Base-by-base conservation (phyloP, 2,113 vertebrate species). In the Probosciger aterrimus region DNA sequence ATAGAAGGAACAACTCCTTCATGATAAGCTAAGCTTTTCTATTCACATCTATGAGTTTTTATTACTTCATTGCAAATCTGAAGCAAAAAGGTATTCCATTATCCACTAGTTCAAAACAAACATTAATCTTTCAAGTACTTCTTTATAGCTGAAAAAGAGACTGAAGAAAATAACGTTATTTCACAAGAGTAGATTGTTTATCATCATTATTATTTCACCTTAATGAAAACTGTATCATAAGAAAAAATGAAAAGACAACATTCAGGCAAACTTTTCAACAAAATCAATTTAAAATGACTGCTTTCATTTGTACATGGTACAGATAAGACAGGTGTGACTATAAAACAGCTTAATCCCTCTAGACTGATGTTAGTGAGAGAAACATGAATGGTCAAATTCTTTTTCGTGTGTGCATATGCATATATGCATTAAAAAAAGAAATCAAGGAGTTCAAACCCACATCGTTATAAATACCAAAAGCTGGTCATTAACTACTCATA, bases 301-400 rank as follows among this genome's bases (percentile, higher is more conserved):
- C 95, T 95, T 95, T 90, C 88, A 30, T 90, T 81, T 95, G 92
- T 92, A 92, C 96, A 95, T 28, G 86, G 94, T 96, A 96, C 90
- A 96, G 90, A 94, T 53, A 97, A 97, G 77, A 47, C 46, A 91
- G 79, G 13, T 79, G 73, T 74, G 37, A 91, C 70, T 79, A 88
- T 79, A 86, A 84, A 91, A 93, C 77, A 95, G 78, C 89, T 86
- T 83, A 69, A 86, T 83, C 59, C 85, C 68, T 86, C 91, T 73
- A 67, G 60, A 44, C 69, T 59, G 82, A 90, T 27, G 63, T 53
- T 47, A 91, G 53, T 47, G 64, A 84, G 55, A 89, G 52, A 92
- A 96, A 92, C 59, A 71, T 14, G 53, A 89, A 92, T 9, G 81
- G 59, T 63, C 46, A 70, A 74, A 83, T 83, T 88, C 35, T 62